phyloP scores from a whole-genome alignment of 2,888 invertebrate species.

The Tortricodes alternella region DNA sequence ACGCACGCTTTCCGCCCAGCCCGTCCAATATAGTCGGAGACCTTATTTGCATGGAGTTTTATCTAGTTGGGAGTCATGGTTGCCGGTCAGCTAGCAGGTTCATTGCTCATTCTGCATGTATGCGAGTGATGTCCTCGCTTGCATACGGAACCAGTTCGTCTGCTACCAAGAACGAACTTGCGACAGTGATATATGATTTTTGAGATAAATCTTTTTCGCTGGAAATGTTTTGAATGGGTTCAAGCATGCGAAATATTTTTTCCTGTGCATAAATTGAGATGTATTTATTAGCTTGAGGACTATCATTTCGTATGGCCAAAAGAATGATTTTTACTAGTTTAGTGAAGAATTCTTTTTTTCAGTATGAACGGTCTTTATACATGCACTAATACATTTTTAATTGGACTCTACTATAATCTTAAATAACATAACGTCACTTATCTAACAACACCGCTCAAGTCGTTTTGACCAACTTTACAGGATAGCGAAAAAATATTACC shows the following conservation, averaged over 20 bases:
- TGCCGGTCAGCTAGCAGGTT: constrained; percentile 33
- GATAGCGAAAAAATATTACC: too few species aligned
- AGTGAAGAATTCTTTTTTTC: too few species aligned
- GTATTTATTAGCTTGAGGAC: too few species aligned
- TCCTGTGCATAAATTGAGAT: not conserved
- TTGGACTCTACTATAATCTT: too few species aligned
- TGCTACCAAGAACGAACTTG: constrained; percentile 67
- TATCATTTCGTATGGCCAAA: too few species aligned
- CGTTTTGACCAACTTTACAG: too few species aligned
- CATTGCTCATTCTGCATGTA: constrained; percentile 53
- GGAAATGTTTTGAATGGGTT: constrained; percentile 16
- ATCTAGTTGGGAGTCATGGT: not conserved
- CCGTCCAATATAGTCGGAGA: not conserved
- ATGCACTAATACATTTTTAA: too few species aligned
- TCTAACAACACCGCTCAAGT: too few species aligned
- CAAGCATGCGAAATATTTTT: not conserved
- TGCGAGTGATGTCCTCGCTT: constrained; percentile 34
- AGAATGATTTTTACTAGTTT: too few species aligned
- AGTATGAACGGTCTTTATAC: too few species aligned
- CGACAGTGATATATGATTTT: constrained; percentile 65
- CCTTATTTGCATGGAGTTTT: not conserved
- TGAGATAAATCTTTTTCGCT: constrained; percentile 46
- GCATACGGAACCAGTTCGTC: constrained; percentile 58
- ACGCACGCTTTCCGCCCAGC: constrained; percentile 7
- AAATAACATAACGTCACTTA: too few species aligned